Conservation (phyloP, 2,888 invertebrate genomes). For the Lapara coniferarum region DNA sequence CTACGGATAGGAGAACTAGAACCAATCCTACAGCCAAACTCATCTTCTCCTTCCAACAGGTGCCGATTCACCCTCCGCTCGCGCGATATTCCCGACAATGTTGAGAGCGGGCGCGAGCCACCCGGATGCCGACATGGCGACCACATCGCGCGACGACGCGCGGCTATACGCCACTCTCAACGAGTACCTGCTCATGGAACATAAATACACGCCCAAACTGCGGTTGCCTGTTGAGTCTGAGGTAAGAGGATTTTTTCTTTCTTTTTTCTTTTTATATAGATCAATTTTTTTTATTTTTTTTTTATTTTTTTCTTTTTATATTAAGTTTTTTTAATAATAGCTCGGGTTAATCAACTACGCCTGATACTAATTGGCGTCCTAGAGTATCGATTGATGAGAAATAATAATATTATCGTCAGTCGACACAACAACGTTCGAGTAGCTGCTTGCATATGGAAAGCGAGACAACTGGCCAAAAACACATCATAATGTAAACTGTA, state of each 20-base stretch:
- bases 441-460: too few species aligned
- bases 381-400: too few species aligned
- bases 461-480: too few species aligned
- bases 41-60: constrained; percentile 44
- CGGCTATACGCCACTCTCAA: constrained; percentile 84
- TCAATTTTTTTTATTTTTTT: too few species aligned
- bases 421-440: too few species aligned
- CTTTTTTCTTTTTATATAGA: too few species aligned
- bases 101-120: constrained; percentile 85
- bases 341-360: too few species aligned
- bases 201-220: constrained; percentile 88
- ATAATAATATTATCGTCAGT: too few species aligned
- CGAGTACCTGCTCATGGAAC: constrained; percentile 87
- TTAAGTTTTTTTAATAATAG: too few species aligned
- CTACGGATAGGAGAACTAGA: neutral
- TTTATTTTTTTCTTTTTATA: too few species aligned
- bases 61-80: constrained; percentile 82
- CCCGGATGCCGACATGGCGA: constrained; percentile 83
- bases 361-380: too few species aligned
- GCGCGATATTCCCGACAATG: constrained; percentile 72
- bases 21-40: neutral
- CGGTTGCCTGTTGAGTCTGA: constrained; percentile 85
- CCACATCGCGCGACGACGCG: constrained; percentile 43
- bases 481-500: too few species aligned
- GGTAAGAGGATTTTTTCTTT: constrained; percentile 78